Percentiles rank a stretch among this genome's conserved stretches.
These are phyloP conservation scores for Cuniculus paca DNA, from an alignment of 2,797 vertebrate species.

Conservation along the genomic window DNA sequence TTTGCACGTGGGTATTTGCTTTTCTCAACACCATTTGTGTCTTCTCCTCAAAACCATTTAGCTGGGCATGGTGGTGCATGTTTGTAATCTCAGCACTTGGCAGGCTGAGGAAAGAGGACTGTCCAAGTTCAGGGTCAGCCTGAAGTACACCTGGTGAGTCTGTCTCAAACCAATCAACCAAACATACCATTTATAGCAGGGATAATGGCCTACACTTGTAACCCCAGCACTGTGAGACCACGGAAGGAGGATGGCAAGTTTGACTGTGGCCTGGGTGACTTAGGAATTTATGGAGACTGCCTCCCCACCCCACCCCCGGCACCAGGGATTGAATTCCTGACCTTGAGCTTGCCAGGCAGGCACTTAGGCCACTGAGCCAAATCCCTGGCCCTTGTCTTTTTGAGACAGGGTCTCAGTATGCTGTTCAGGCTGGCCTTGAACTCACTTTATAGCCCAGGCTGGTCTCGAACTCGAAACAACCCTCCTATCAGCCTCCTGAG, in stretches of 20 bases:
- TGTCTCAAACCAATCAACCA: neutral
- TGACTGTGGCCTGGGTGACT: neutral
- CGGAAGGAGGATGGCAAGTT: neutral
- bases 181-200: neutral
- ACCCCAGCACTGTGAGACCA: no score
- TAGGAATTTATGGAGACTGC: neutral
- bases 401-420: no score
- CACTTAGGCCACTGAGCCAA: no score
- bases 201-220: neutral
- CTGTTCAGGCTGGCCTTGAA: no score
- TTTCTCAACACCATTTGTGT: neutral
- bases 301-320: no score
- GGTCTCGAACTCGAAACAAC: no score
- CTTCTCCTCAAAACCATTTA: neutral
- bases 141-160: neutral
- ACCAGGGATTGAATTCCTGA: no score
- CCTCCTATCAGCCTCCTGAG: no score
- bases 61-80: neutral
- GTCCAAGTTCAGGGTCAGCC: neutral
- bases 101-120: neutral
- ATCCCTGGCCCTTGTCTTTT: no score
- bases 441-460: no score
- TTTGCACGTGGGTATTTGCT: neutral
- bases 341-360: no score
- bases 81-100: neutral